A percentile compares a stretch with the other conserved stretches of the same genome.
Evolutionary conservation across 2,888 invertebrate species (phyloP).

Genomic region (Achlya flavicornis): DNA sequence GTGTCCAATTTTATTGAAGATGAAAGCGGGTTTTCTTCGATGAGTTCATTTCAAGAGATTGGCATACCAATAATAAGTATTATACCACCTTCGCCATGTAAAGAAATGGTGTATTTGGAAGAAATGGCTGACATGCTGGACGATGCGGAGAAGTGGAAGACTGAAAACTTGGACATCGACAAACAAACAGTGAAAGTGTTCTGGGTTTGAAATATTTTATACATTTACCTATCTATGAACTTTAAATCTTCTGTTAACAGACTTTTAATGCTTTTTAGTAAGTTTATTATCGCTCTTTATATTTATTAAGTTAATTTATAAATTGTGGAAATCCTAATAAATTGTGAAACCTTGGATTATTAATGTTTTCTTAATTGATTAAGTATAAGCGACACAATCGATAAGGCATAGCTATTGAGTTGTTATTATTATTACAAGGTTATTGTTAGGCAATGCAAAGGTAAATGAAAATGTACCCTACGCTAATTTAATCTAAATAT

Average conservation of each 20-base stretch:
- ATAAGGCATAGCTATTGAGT: background rate
- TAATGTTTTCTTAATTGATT: background rate
- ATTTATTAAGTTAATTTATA: background rate
- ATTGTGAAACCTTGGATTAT: background rate
- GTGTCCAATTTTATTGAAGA: slow-evolving; percentile 85
- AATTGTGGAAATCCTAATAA: slow-evolving; percentile 7
- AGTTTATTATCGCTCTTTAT: background rate
- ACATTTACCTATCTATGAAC: too few relatives aligned
- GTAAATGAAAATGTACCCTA: background rate
- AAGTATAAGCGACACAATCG: background rate
- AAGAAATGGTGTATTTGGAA: slow-evolving; percentile 67
- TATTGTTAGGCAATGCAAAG: background rate
- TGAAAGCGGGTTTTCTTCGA: slow-evolving; percentile 93
- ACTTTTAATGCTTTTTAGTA: background rate
- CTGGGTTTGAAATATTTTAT: slow-evolving; percentile 67
- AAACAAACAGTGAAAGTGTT: slow-evolving; percentile 76
- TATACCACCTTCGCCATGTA: slow-evolving; percentile 76
- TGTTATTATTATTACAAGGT: background rate
- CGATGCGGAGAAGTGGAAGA: slow-evolving; percentile 67
- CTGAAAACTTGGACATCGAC: slow-evolving; percentile 59
- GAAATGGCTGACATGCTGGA: slow-evolving; percentile 57
- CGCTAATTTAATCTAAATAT: background rate
- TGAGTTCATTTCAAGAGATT: slow-evolving; percentile 93
- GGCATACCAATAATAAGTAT: slow-evolving; percentile 86
- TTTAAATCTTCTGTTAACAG: background rate